phyloP scores from a whole-genome alignment of 2,797 vertebrate species.

The Anas flavirostris region DNA sequence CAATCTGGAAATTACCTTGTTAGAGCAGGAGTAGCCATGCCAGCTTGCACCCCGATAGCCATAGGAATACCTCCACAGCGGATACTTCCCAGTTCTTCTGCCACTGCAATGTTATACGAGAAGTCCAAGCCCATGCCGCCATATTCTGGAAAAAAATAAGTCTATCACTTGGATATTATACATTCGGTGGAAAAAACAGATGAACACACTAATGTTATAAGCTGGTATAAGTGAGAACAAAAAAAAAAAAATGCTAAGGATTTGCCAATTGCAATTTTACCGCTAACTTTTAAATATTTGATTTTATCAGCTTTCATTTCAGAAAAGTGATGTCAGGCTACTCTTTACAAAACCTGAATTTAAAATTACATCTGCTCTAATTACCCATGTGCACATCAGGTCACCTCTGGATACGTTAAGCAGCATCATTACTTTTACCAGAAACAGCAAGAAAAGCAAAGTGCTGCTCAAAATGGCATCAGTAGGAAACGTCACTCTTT shows the following conservation, averaged over 20 bases:
- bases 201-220: background rate
- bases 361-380: background rate
- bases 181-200: conserved; percentile 78
- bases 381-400: background rate
- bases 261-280: background rate
- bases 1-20: conserved; percentile 80
- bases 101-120: conserved; percentile 87
- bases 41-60: conserved; percentile 88
- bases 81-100: conserved; percentile 89
- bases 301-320: background rate
- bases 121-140: conserved; percentile 90
- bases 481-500: background rate
- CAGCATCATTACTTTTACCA: background rate
- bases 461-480: background rate
- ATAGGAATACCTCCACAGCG: conserved; percentile 86
- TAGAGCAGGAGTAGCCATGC: conserved; percentile 90
- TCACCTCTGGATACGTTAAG: background rate
- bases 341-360: background rate
- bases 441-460: background rate
- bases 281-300: background rate
- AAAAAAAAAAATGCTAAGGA: background rate
- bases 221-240: background rate
- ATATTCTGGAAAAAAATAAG: conserved; percentile 79
- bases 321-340: background rate
- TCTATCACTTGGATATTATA: background rate